Percentiles rank a stretch among this genome's conserved stretches.
These are phyloP conservation scores for Euglossa dilemma DNA, from an alignment of 1,140 invertebrate genomes.

Conservation along the genomic window DNA sequence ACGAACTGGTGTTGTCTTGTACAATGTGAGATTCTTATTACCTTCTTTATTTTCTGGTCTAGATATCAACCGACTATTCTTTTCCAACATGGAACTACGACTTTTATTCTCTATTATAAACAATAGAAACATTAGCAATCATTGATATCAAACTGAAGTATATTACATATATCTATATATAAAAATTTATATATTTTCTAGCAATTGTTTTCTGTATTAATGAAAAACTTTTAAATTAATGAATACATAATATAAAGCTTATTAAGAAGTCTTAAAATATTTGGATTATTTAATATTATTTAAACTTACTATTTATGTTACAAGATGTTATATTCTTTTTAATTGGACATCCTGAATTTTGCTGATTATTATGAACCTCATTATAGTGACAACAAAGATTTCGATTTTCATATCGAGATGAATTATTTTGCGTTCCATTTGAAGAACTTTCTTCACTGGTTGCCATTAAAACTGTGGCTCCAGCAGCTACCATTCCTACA, in stretches of 20 bases:
- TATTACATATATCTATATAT: neutral
- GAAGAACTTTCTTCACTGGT: slow-evolving; percentile 69
- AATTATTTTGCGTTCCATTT: slow-evolving; percentile 57
- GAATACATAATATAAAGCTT: neutral
- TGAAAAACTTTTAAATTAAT: neutral
- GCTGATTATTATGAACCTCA: slow-evolving; percentile 53
- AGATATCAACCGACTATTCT: slow-evolving; percentile 49
- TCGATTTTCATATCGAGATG: slow-evolving; percentile 48
- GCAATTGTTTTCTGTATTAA: slow-evolving; percentile 12
- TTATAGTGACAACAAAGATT: slow-evolving; percentile 45
- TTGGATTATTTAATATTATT: neutral
- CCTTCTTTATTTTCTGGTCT: slow-evolving; percentile 60
- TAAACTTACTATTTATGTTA: slow-evolving; percentile 56
- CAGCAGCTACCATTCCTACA: slow-evolving; percentile 73
- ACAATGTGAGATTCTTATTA: slow-evolving; percentile 47
- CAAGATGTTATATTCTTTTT: slow-evolving; percentile 55
- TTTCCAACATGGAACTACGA: slow-evolving; percentile 51
- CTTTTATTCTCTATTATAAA: slow-evolving; percentile 56
- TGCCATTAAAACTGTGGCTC: slow-evolving; percentile 71
- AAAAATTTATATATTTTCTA: slow-evolving; percentile 15
- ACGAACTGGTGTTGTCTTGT: slow-evolving; percentile 81
- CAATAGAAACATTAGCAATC: neutral
- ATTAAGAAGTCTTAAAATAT: neutral
- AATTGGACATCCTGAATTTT: slow-evolving; percentile 44
- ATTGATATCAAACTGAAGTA: slow-evolving; percentile 34